Evolutionary conservation across 92 coral and sea anemone genomes (phyloP), one percentile per base, ranked within the genome.

Genomic region (Scolanthus callimorphus): DNA sequence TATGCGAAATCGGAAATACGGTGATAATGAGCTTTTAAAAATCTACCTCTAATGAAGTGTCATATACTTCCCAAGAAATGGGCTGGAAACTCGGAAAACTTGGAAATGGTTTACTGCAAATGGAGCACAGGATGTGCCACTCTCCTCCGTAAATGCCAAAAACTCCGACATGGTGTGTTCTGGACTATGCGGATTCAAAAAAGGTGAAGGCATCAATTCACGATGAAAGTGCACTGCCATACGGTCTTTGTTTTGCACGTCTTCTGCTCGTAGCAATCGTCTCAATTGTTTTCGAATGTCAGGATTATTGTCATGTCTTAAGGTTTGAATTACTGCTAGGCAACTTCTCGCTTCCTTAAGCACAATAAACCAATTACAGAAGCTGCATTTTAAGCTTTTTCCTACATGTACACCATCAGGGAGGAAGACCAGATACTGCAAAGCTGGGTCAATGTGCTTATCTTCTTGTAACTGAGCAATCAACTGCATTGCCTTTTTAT

Each of bases 371-470:
- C 84, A 73, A 56, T 70, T 78, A 27, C 59, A 22, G 27, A 78
- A 78, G 60, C 85, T 71, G 34, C 73, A 70, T 49, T 79, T 79
- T 20, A 70, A 31, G 73, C 69, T 78, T 29, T 78, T 70, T 28
- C 73, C 73, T 0, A 70, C 85, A 39, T 78, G 79, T 2, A 70
- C 79, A 11, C 65, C 70, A 59, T 78, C 67, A 63, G 85, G 79
- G 27, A 70, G 54, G 44, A 52, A 61, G 19, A 41, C 67, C 10
- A 62, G 21, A 63, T 21, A 60, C 22, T 62, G 39, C 10, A 47
- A 51, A 24, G 57, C 64, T 20, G 64, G 41, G 15, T 34, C 41
- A 34, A 6, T 34, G 6, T 6, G 6, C 15, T 34, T 34, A 6
- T 34, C 41, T 34, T 34, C 15, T 34, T 34, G 41, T 15, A 6